Base-by-base conservation (phyloP, 2,888 invertebrate genomes). In the Cheilosia scutellata region DNA sequence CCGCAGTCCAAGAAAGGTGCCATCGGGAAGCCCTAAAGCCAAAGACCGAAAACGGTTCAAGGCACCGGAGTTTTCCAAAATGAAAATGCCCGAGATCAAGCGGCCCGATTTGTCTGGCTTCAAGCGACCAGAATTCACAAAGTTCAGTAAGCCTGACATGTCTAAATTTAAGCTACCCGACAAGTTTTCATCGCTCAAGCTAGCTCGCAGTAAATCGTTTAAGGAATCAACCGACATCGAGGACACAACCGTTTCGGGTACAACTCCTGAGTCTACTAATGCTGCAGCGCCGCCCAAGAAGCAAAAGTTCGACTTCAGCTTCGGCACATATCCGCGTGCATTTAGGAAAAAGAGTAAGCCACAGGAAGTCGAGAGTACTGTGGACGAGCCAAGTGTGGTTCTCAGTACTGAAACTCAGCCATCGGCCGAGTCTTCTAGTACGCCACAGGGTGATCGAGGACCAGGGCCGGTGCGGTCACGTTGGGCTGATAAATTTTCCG, bases 321-420 rank as follows among this genome's bases (percentile, higher is more conserved):
- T 96, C 87, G 95, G 95, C 88, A 97, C 97, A 0, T 96, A 96
- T 90, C 97, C 97, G 0, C 94, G 96, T 88, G 94, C 97, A 87
- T 95, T 95, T 89, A 90, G 91, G 62, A 91, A 91, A 60, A 91
- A 91, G 88, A 91, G 90, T 74, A 87, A 89, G 27, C 87, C 83
- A 33, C 76, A 83, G 0, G 76, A 87, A 2, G 89, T 88, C 11
- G 88, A 89, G 49, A 87, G 90, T 89, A 53, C 89, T 88, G 3
- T 88, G 65, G 92, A 91, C 49, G 89, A 89, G 2, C 89, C 89
- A 0, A 92, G 92, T 77, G 89, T 91, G 5, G 91, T 91, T 76
- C 93, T 90, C 13, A 92, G 94, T 88, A 94, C 94, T 49, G 94
- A 94, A 79, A 94, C 94, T 1, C 94, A 95, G 40, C 94, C 94